Evolutionary conservation across 2,113 vertebrate species (phyloP).

Genomic region (Australoheros scitulus): DNA sequence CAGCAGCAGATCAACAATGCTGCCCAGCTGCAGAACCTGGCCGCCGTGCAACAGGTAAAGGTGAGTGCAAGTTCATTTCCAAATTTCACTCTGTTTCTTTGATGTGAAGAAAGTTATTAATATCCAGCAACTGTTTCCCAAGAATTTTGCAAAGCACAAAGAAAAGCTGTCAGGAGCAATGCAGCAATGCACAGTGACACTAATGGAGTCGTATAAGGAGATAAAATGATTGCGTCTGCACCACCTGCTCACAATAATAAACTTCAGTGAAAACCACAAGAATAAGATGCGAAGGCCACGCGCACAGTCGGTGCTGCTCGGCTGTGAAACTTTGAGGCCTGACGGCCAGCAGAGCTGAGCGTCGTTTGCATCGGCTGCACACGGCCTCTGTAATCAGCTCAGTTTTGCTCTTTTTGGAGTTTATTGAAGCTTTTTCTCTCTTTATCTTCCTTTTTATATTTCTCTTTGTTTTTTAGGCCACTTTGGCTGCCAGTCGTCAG

Average conservation of each 20-base stretch:
- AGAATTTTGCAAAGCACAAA: background rate
- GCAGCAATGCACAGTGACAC: accelerated
- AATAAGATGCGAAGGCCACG: background rate
- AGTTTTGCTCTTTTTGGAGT: background rate
- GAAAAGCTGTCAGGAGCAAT: accelerated
- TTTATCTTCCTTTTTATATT: background rate
- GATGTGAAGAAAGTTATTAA: background rate
- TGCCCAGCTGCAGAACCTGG: conserved; percentile 93
- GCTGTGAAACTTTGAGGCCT: background rate
- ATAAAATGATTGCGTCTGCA: accelerated
- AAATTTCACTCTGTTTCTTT: background rate
- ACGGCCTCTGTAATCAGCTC: background rate
- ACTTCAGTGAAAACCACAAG: background rate
- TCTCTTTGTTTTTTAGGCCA: conserved; percentile 81
- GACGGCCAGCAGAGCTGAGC: background rate
- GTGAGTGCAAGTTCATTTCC: conserved; percentile 14
- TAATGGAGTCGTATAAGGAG: background rate
- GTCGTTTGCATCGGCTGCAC: background rate
- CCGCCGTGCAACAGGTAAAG: conserved; percentile 93
- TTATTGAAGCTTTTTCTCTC: background rate
- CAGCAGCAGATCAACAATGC: conserved; percentile 95
- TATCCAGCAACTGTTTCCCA: accelerated
- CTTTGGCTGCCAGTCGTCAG: conserved; percentile 92
- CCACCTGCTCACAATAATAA: background rate
- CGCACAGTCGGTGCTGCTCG: background rate